phyloP scores from a whole-genome alignment of 2,113 vertebrate species.

The Himantopus leucocephalus region DNA sequence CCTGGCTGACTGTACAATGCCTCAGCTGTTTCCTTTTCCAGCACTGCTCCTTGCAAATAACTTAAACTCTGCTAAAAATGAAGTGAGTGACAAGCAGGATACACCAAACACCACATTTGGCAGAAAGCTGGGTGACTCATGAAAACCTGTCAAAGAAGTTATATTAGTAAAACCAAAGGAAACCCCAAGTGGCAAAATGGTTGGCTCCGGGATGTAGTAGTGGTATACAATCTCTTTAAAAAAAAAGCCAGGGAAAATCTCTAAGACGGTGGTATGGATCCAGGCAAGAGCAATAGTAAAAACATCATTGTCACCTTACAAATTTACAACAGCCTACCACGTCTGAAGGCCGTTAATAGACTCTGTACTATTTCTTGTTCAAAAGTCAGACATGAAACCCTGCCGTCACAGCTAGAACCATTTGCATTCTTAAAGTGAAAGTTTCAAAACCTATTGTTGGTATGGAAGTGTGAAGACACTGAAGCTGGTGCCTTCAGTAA shows the following conservation, averaged over 20 bases:
- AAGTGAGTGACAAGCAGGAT: slow-evolving; percentile 18
- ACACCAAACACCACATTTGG: slow-evolving; percentile 23
- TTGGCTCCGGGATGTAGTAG: not conserved
- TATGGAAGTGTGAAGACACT: not conserved
- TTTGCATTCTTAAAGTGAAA: not conserved
- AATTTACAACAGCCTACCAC: not conserved
- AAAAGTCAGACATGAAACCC: not conserved
- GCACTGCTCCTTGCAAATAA: not conserved
- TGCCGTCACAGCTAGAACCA: not conserved
- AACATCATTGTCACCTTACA: not conserved
- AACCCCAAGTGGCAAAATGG: not conserved
- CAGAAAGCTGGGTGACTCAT: not conserved
- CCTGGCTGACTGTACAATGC: not conserved
- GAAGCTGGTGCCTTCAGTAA: not conserved
- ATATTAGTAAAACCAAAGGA: not conserved
- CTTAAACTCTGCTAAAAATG: slow-evolving; percentile 19
- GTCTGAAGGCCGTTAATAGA: not conserved
- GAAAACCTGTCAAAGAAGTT: slow-evolving; percentile 15
- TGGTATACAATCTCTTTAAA: not conserved
- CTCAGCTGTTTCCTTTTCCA: slow-evolving; percentile 28
- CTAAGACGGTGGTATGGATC: not conserved
- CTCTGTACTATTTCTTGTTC: not conserved
- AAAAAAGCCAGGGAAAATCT: not conserved
- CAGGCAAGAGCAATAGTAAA: not conserved
- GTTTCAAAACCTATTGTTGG: not conserved